Evolutionary conservation across 1,140 invertebrate species (phyloP).

Genomic region (Drosophila nigrodunni): DNA sequence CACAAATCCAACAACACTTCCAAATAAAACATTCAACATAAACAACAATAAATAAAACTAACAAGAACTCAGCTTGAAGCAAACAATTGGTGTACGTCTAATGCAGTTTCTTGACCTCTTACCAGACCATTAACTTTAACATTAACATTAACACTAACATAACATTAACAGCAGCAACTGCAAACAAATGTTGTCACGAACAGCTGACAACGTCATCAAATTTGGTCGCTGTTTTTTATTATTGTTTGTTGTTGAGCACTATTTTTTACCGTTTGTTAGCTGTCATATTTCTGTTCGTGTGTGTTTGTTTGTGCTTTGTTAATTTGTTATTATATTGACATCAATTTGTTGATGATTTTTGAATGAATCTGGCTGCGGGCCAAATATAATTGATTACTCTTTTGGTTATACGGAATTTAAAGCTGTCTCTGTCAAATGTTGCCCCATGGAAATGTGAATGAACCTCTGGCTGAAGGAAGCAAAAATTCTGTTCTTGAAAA

Average conservation of each 20-base stretch:
- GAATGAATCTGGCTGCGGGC: slow-evolving; percentile 35
- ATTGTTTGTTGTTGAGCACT: slow-evolving; percentile 41
- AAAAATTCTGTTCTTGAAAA: neutral
- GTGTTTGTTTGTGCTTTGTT: slow-evolving; percentile 21
- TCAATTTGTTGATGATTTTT: slow-evolving; percentile 70
- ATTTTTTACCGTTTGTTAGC: slow-evolving; percentile 67
- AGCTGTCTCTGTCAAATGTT: no score
- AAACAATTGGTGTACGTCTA: slow-evolving; percentile 1
- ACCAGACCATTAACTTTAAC: slow-evolving; percentile 12
- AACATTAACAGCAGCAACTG: slow-evolving; percentile 39
- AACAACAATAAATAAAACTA: slow-evolving; percentile 15
- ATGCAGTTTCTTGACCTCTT: slow-evolving; percentile 65
- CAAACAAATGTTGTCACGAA: slow-evolving; percentile 49
- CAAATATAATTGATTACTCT: slow-evolving; percentile 51
- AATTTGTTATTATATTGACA: slow-evolving; percentile 77
- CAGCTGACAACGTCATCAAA: slow-evolving; percentile 70
- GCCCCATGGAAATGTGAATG: slow-evolving; percentile 8
- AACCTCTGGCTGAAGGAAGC: neutral
- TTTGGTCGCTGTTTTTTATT: slow-evolving; percentile 24
- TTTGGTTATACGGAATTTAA: slow-evolving; percentile 14
- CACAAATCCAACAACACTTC: neutral
- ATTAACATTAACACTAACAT: neutral
- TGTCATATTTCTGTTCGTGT: slow-evolving; percentile 61
- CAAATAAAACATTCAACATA: neutral
- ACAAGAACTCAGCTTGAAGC: slow-evolving; percentile 19